phyloP scores from a whole-genome alignment of 2,113 vertebrate genomes.

The Antigone vipio region DNA sequence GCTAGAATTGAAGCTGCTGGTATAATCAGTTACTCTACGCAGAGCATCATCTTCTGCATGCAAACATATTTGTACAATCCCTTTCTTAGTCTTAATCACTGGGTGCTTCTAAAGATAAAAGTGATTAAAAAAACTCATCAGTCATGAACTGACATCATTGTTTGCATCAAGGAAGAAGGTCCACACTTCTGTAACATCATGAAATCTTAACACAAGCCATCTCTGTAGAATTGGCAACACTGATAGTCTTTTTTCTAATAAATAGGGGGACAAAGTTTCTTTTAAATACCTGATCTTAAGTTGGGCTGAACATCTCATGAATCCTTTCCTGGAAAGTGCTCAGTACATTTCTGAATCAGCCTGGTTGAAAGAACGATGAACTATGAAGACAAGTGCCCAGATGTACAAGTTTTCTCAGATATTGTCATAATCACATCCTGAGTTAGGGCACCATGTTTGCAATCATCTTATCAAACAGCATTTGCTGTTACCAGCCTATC shows the following conservation, averaged over 20 bases:
- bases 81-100: background rate
- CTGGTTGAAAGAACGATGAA: background rate
- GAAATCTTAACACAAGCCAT: background rate
- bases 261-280: background rate
- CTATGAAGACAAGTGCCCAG: background rate
- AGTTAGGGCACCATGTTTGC: background rate
- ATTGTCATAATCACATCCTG: background rate
- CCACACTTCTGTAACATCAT: background rate
- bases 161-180: background rate
- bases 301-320: background rate
- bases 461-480: background rate
- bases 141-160: background rate
- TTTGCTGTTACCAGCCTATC: background rate
- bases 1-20: background rate
- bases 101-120: background rate
- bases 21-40: background rate
- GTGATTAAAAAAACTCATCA: background rate
- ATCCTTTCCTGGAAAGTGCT: slow-evolving; percentile 6
- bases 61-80: background rate
- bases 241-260: background rate
- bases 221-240: background rate
- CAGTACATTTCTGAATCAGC: background rate
- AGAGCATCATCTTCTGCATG: background rate
- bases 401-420: background rate
- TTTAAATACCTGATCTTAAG: background rate